Evolutionary conservation across 2,113 vertebrate species (phyloP), one percentile per base, ranked within the genome.

Genomic region (Erythrocebus patas): DNA sequence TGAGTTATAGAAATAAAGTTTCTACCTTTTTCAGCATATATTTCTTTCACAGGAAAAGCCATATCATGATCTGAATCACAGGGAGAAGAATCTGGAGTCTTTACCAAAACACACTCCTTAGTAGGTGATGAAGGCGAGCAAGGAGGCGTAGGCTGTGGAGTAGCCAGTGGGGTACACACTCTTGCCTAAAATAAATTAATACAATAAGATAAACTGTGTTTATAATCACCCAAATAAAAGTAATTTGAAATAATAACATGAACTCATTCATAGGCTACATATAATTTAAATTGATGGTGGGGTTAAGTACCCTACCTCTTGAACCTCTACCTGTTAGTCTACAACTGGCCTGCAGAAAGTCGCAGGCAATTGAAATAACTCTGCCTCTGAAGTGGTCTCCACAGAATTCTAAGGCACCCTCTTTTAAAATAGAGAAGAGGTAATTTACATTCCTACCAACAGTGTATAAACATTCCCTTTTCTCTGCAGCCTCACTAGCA

Each of bases 111-210:
- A 0, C 17, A n/a, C n/a, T 98, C 98, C 95, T 97, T 92, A 81
- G 96, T 92, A 96, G 90, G 95, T 79, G 98, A 96, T 20, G 98
- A 98, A 95, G 99, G 98, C 38, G 98, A 98, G 25, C n/a, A 92
- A 92, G 98, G 98, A 87, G 99, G 98, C 61, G 99, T 99, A 92
- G 98, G 98, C 98, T 98, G 98, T 12, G 99, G 99, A 52, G 99
- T 99, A 86, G 98, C 98, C 94, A 99, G 68, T 17, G 99, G 99
- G 85, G 99, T 98, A 88, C 97, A 97, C 6, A 96, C 96, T 85
- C 45, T 98, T 98, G 98, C 99, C 98, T 97, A 97, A 96, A 61
- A 75, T 84, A 76, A 78, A 91, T 43, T 59, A 87, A 43, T 82
- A 97, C 94, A 93, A 96, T 48, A 91, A 96, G n/a, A 45, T 52